phyloP scores from a whole-genome alignment of 2,888 invertebrate species.

The Tromatobia lineatoria region DNA sequence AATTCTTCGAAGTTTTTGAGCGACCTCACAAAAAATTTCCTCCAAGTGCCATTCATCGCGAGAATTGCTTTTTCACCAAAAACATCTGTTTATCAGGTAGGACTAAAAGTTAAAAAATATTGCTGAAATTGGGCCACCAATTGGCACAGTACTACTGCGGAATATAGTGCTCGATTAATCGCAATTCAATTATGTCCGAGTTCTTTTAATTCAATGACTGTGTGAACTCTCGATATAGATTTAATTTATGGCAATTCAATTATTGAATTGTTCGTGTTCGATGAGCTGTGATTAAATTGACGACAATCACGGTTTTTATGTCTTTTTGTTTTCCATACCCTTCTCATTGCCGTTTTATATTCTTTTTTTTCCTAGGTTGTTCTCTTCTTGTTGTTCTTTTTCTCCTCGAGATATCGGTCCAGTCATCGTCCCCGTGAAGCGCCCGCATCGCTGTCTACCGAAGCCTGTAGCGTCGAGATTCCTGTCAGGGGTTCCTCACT shows the following conservation, averaged over 20 bases:
- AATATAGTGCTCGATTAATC: conserved; percentile 19
- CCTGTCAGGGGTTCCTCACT: conserved; percentile 64
- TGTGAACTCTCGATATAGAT: conserved; percentile 29
- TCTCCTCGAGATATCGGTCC: conserved; percentile 52
- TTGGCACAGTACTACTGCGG: no score
- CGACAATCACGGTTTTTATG: conserved; percentile 51
- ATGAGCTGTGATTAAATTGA: conserved; percentile 51
- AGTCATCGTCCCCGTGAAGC: conserved; percentile 58
- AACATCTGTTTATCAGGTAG: no score
- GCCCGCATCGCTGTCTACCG: conserved; percentile 49
- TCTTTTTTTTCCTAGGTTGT: neutral
- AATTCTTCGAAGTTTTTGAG: no score
- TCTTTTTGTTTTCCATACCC: conserved; percentile 13
- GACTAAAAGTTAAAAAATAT: no score
- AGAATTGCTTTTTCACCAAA: no score
- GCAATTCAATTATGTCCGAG: conserved; percentile 31
- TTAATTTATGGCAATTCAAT: conserved; percentile 58
- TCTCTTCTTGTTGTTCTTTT: conserved; percentile 12
- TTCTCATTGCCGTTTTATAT: neutral
- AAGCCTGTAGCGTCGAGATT: conserved; percentile 24
- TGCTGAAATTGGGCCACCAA: no score
- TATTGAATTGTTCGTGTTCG: conserved; percentile 51
- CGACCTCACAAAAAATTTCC: no score
- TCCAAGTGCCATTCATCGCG: no score
- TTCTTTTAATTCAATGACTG: conserved; percentile 28